These are phyloP conservation scores for Amorpha juglandis DNA, from an alignment of 2,888 invertebrate species.

Conservation along the genomic window DNA sequence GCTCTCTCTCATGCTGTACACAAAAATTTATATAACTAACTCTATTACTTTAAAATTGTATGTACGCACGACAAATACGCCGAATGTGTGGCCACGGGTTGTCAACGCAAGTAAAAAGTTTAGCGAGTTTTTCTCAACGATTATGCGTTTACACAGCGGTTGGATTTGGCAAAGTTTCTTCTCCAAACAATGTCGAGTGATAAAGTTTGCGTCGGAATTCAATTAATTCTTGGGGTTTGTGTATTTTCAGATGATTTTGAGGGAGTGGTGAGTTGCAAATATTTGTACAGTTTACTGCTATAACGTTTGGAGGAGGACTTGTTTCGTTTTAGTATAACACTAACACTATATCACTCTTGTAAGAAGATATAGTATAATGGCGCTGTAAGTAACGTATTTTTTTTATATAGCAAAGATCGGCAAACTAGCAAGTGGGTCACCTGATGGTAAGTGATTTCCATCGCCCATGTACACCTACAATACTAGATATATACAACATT, in stretches of 20 bases:
- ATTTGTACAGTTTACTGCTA: constrained; percentile 3
- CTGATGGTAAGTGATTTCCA: no score
- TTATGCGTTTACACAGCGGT: constrained; percentile 55
- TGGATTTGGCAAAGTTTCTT: constrained; percentile 45
- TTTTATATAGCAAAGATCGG: no score
- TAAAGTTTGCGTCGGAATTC: constrained; percentile 40
- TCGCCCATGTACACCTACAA: no score
- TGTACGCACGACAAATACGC: neutral
- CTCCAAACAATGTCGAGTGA: constrained; percentile 42
- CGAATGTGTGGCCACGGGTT: constrained; percentile 25
- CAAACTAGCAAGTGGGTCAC: no score
- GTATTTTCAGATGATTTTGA: constrained; percentile 26
- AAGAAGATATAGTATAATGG: no score
- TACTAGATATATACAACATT: no score
- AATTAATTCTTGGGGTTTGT: constrained; percentile 39
- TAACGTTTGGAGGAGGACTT: neutral
- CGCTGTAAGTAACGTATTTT: no score
- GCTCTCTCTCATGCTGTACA: no score
- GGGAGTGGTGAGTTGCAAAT: constrained; percentile 18
- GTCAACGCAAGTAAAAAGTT: constrained; percentile 33
- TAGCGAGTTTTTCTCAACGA: constrained; percentile 47
- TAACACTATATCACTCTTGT: no score
- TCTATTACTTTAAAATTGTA: no score
- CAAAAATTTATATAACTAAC: no score
- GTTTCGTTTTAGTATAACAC: constrained; percentile 1